phyloP scores from a whole-genome alignment of 2,888 invertebrate genomes.

The Melanostoma scalare region DNA sequence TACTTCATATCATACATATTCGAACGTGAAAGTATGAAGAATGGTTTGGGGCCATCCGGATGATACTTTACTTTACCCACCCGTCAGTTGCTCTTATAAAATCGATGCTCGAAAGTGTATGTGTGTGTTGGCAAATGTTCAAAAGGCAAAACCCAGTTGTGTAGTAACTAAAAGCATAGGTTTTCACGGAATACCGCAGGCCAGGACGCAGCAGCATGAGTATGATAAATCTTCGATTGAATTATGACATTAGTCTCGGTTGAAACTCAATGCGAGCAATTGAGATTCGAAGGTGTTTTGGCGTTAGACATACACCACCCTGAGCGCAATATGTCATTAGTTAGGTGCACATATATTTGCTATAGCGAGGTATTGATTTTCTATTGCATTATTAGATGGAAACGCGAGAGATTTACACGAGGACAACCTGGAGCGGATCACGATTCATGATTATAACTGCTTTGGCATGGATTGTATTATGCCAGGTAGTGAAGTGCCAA shows the following conservation, averaged over 20 bases:
- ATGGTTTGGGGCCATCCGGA: slow-evolving; percentile 40
- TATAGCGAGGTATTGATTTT: slow-evolving; percentile 57
- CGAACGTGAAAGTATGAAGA: slow-evolving; percentile 58
- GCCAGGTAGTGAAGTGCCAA: slow-evolving; percentile 31
- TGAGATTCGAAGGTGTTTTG: slow-evolving; percentile 66
- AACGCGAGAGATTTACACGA: slow-evolving; percentile 60
- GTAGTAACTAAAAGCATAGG: slow-evolving; percentile 40
- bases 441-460: slow-evolving; percentile 21
- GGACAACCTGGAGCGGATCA: slow-evolving; percentile 35
- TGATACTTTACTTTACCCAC: slow-evolving; percentile 1
- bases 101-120: neutral
- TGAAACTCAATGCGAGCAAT: slow-evolving; percentile 66
- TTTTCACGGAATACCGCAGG: slow-evolving; percentile 35
- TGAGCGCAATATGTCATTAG: slow-evolving; percentile 66
- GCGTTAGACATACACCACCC: slow-evolving; percentile 62
- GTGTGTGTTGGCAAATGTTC: slow-evolving; percentile 28
- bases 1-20: slow-evolving; percentile 48
- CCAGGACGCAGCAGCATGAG: slow-evolving; percentile 12
- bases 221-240: slow-evolving; percentile 69
- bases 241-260: slow-evolving; percentile 68
- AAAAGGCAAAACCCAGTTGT: slow-evolving; percentile 38
- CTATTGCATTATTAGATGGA: slow-evolving; percentile 56
- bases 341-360: slow-evolving; percentile 36
- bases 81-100: slow-evolving; percentile 14
- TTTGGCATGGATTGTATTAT: slow-evolving; percentile 35